Conservation (phyloP, 2,797 vertebrate genomes). For the Bradypodion pumilum region DNA sequence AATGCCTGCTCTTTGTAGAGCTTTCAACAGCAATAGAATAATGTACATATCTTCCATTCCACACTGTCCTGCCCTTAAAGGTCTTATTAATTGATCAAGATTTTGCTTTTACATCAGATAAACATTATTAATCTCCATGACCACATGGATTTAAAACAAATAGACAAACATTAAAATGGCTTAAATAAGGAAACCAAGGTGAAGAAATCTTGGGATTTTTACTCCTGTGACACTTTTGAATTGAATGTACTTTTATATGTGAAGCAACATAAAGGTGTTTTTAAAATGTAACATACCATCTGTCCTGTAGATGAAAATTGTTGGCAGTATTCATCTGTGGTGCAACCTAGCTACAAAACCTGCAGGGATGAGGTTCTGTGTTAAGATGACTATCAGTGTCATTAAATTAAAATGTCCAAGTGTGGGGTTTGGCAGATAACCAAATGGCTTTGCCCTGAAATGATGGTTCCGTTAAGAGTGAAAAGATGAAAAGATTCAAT, state of each 20-base stretch:
- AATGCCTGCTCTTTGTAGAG: neutral
- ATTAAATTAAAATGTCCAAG: slow-evolving; percentile 4
- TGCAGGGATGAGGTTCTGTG: neutral
- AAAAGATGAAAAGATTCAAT: slow-evolving; percentile 40
- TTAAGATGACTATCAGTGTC: neutral
- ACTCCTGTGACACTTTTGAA: neutral
- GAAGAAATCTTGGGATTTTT: neutral
- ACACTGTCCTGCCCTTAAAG: neutral
- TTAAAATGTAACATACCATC: neutral
- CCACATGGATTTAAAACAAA: neutral
- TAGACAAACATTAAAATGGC: too few relatives aligned
- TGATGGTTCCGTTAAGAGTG: neutral
- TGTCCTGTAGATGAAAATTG: neutral
- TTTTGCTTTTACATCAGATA: neutral
- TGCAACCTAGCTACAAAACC: neutral
- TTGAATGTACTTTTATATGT: neutral
- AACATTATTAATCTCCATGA: neutral
- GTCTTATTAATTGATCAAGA: neutral
- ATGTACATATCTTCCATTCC: neutral
- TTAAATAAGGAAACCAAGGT: neutral
- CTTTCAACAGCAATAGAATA: neutral
- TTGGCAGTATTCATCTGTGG: neutral
- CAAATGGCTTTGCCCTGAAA: slow-evolving; percentile 2
- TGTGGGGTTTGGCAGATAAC: neutral
- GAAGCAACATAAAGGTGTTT: neutral